These are phyloP conservation scores for Xanthostigma xanthostigma DNA, from an alignment of 2,888 invertebrate species.

Conservation along the genomic window DNA sequence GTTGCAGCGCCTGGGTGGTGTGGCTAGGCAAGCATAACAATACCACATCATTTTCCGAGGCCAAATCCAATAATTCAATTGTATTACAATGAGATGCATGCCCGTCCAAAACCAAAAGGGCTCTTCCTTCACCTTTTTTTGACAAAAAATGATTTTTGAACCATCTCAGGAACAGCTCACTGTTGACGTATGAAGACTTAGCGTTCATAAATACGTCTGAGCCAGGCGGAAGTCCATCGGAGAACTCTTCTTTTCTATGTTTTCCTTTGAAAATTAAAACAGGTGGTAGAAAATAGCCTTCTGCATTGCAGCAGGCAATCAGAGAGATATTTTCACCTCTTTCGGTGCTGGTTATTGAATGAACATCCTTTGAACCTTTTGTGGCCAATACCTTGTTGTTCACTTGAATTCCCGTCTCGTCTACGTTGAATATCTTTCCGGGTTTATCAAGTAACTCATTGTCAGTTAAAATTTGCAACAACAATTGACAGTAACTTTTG, in stretches of 20 bases:
- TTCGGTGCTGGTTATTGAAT: constrained; percentile 5
- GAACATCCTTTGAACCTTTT: constrained; percentile 11
- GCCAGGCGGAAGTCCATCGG: constrained; percentile 5
- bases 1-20: constrained; percentile 13
- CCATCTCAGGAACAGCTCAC: constrained; percentile 4
- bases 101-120: constrained; percentile 1
- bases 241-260: constrained; percentile 3
- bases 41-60: constrained; percentile 1
- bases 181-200: constrained; percentile 5
- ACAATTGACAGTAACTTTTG: constrained; percentile 10
- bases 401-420: constrained; percentile 14
- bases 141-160: constrained; percentile 6
- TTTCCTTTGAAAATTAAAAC: constrained; percentile 1
- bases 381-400: constrained; percentile 13
- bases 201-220: constrained; percentile 3
- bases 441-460: constrained; percentile 16
- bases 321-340: constrained; percentile 1
- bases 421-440: constrained; percentile 13
- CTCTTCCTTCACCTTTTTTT: constrained; percentile 5
- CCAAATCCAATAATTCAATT: constrained; percentile 4
- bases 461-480: constrained; percentile 9
- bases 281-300: neutral
- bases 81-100: constrained; percentile 5
- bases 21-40: constrained; percentile 5
- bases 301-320: neutral